phyloP scores from a whole-genome alignment of 2,888 invertebrate species.

The Fabriciana adippe region DNA sequence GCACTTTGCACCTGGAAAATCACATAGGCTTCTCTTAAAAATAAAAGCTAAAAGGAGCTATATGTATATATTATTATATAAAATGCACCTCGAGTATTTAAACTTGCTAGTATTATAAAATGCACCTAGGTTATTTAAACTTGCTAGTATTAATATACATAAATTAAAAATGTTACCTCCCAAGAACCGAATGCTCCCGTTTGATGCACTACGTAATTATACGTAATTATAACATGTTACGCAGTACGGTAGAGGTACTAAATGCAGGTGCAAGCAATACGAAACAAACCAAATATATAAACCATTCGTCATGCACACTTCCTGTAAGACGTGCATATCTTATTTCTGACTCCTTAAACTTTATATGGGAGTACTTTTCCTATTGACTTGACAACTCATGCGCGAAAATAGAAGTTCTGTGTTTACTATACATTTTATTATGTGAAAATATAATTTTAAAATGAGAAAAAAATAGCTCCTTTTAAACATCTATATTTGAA shows the following conservation, averaged over 20 bases:
- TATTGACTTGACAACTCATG: neutral
- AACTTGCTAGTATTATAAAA: neutral
- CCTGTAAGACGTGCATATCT: constrained; percentile 25
- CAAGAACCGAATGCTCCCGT: neutral
- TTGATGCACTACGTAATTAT: constrained; percentile 3
- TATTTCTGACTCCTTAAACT: constrained; percentile 16
- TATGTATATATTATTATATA: too few relatives aligned
- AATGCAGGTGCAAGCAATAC: constrained; percentile 18
- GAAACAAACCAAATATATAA: constrained; percentile 17
- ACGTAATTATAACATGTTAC: constrained; percentile 18
- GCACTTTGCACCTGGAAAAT: too few relatives aligned
- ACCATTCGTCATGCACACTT: constrained; percentile 28
- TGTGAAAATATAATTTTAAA: too few relatives aligned
- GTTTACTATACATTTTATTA: too few relatives aligned
- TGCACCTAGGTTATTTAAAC: too few relatives aligned
- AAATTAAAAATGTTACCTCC: too few relatives aligned
- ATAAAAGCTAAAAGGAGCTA: too few relatives aligned
- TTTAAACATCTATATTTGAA: too few relatives aligned
- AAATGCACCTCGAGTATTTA: neutral
- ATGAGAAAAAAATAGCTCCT: too few relatives aligned
- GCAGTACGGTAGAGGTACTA: neutral
- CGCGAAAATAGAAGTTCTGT: too few relatives aligned
- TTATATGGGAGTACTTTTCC: neutral
- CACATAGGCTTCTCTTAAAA: too few relatives aligned
- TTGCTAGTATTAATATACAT: too few relatives aligned